Evolutionary conservation across 2,113 vertebrate genomes (phyloP).

Genomic region (Cariama cristata): DNA sequence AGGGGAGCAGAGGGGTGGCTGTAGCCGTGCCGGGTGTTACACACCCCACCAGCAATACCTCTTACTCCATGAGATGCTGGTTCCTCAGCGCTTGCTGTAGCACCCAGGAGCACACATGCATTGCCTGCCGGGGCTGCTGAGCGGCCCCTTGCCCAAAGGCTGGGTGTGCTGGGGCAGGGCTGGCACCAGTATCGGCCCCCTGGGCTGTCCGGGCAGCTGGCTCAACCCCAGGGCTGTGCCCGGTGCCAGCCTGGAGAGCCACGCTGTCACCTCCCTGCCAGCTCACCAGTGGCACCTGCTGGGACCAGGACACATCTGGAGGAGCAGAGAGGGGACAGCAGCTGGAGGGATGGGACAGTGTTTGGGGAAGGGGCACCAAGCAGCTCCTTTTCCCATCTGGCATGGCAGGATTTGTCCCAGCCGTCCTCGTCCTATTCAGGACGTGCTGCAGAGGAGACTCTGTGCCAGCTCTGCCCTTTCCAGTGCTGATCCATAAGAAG

Average conservation of each 20-base stretch:
- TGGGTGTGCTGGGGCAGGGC: background rate
- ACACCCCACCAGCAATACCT: background rate
- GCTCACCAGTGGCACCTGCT: slow-evolving; percentile 10
- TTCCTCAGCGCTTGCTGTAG: background rate
- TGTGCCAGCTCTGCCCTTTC: background rate
- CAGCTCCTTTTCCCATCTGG: background rate
- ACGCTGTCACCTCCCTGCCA: background rate
- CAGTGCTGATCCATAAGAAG: background rate
- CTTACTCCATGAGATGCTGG: background rate
- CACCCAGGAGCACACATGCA: rapidly evolving
- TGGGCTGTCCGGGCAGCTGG: background rate
- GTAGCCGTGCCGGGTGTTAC: background rate
- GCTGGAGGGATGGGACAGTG: background rate
- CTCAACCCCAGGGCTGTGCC: background rate
- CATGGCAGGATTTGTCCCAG: background rate
- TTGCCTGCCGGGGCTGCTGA: background rate
- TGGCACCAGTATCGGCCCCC: background rate
- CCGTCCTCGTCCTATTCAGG: background rate
- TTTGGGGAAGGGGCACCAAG: background rate
- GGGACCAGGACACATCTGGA: background rate
- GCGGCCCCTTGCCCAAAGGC: background rate
- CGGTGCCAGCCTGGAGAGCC: background rate
- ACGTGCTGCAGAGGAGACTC: background rate
- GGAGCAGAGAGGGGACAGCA: background rate
- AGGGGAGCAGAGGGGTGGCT: background rate